Evolutionary conservation across 2,888 invertebrate species (phyloP).

Genomic region (Dione vanillae): DNA sequence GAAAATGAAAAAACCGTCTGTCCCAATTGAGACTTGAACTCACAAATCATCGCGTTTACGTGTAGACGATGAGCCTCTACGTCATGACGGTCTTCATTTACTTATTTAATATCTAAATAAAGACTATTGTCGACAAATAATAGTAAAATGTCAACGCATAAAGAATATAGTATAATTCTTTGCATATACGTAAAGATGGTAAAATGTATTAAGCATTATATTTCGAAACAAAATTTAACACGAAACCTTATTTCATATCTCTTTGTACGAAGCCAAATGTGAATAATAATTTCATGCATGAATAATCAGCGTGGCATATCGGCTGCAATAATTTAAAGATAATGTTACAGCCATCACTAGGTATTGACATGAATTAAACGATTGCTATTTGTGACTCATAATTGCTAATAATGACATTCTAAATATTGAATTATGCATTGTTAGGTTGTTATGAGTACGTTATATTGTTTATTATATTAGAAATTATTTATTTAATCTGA

Average conservation of each 20-base stretch:
- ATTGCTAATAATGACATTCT: background rate
- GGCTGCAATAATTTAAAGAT: conserved; percentile 12
- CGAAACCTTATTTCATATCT: conserved; percentile 15
- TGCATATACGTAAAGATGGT: background rate
- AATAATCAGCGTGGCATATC: conserved; percentile 17
- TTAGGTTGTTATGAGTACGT: background rate
- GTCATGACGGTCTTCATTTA: no score
- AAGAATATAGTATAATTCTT: no score
- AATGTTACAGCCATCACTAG: conserved; percentile 10
- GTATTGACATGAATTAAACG: conserved; percentile 15
- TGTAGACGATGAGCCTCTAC: no score
- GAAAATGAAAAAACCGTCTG: no score
- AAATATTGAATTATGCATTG: background rate
- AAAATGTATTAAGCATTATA: background rate
- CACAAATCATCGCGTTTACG: no score
- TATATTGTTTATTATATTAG: background rate
- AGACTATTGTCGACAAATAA: no score
- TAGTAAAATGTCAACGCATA: no score
- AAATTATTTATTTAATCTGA: background rate
- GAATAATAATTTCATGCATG: conserved; percentile 40
- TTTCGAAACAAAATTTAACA: conserved; percentile 19
- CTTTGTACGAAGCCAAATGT: conserved; percentile 20
- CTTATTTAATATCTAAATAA: no score
- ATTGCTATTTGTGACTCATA: conserved; percentile 13
- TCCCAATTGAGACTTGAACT: no score